Evolutionary conservation across 1,140 invertebrate species (phyloP), one percentile per base, ranked within the genome.

Genomic region (Steinernema feltiae): DNA sequence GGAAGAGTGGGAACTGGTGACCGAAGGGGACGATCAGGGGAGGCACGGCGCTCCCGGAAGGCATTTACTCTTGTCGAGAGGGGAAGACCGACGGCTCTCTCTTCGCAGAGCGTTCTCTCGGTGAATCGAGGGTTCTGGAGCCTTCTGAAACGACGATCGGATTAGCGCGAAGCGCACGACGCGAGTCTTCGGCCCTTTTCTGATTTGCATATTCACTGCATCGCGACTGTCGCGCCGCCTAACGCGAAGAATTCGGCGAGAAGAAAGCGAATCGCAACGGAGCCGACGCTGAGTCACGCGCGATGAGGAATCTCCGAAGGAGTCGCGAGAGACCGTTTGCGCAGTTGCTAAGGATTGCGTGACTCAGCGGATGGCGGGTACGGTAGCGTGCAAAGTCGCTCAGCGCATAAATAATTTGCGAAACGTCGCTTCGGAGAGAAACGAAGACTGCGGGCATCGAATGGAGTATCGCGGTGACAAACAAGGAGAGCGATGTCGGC

Each of bases 31-130:
- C 27, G 48, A 69, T 1, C 35, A 75, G 46, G 29, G 76, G 75
- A 30, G 74, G 75, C 24, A 77, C 46, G 53, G 76, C 75, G 27
- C 76, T 72, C 63, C 75, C 76, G 24, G 76, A 77, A 29, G 76
- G 70, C 76, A 77, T 77, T 75, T 73, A 75, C 69, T 76, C 48
- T 32, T 32, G 24, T 24, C n/a, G n/a, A 0, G 1, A 31, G 35
- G 32, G 7, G 35, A 41, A 41, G 18, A 41, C 35, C 35, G 35
- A 18, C 35, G 35, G 18, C 18, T 41, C n/a, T n/a, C n/a, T n/a
- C n/a, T n/a, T n/a, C n/a, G n/a, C n/a, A n/a, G 35, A 18, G 35
- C 35, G 53, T 63, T 27, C 24, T 63, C 53, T 7, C 41, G 24
- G 7, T 63, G 53, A 27, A 27, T 3, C 53, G 15, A 27, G 24